A percentile compares a stretch with the other conserved stretches of the same genome.
These are phyloP conservation scores for Drosophila orosa DNA, from an alignment of 1,140 invertebrate genomes.

Conservation along the genomic window DNA sequence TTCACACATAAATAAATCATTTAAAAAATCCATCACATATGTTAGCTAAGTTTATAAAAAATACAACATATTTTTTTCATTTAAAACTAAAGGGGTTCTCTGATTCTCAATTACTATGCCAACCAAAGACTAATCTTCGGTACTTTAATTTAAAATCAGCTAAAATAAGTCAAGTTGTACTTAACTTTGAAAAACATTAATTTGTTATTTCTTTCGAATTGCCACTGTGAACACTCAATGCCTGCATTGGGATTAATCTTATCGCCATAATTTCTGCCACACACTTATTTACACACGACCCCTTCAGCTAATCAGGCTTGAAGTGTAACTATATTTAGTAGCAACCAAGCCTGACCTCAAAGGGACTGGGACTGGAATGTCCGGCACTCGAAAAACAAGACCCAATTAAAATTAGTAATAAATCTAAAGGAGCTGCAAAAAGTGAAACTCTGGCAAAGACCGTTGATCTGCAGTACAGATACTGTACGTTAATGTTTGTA, in stretches of 20 bases:
- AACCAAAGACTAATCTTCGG: no score
- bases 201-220: neutral
- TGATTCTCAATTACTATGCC: no score
- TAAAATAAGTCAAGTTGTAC: neutral
- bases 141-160: neutral
- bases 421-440: neutral
- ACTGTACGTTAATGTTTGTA: no score
- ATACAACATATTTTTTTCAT: neutral
- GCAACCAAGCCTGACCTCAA: neutral
- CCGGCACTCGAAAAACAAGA: neutral
- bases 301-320: conserved; percentile 5
- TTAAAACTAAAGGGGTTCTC: neutral
- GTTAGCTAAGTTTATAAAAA: no score
- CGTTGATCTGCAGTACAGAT: no score
- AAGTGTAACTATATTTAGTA: conserved; percentile 32
- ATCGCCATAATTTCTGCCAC: conserved; percentile 5
- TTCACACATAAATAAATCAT: neutral
- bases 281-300: neutral
- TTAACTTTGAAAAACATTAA: neutral
- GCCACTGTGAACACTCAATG: neutral
- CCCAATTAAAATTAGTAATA: neutral
- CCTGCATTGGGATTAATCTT: conserved; percentile 16
- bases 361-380: neutral
- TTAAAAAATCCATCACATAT: neutral
- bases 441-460: no score